Base-by-base conservation (phyloP, 1,140 invertebrate genomes). In the Chelonus insularis region DNA sequence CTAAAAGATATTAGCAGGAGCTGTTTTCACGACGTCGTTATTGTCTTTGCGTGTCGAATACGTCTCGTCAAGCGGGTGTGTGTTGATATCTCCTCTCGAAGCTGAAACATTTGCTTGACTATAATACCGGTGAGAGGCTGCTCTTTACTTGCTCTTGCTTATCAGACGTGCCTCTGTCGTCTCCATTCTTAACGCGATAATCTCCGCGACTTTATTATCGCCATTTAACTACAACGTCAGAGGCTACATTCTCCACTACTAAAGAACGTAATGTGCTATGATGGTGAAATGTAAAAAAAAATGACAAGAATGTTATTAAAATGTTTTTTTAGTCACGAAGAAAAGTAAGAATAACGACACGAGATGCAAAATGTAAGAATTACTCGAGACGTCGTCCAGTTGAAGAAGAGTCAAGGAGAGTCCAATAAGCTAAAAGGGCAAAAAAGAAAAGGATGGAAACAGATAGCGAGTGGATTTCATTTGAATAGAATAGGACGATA, bases 401-500 rank as follows among this genome's bases (percentile, higher is more conserved):
- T 43, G 41, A 43, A 43, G 41, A 43, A 43, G 39, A 39, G 12
- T 39, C 34, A 39, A 39, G 12, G 16, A 25, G 18, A 23, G 9
- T n/a, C n/a, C n/a, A n/a, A n/a, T n/a, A 43, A 20, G 16, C 7
- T 9, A 57, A 55, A 57, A 36, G 56, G 32, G 29, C 16, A 32
- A 6, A 29, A 14, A 11, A 34, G 43, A 32, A 34, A 18, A 25
- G 29, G 56, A 48, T 47, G 45, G 43, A 48, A 9, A 1, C 43
- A 59, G 64, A 70, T 65, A 61, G 63, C 70, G 36, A 16, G 34
- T 43, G 71, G 66, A 71, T 74, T 72, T 71, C 75, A 79, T 77
- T 79, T 78, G 74, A 79, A 79, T 79, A 76, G 77, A 79, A 79
- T 79, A 73, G 77, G 66, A 62, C 65, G 72, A 74, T 76, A 73